phyloP scores from a whole-genome alignment of 1,140 invertebrate species.

The Aporrectodea caliginosa region DNA sequence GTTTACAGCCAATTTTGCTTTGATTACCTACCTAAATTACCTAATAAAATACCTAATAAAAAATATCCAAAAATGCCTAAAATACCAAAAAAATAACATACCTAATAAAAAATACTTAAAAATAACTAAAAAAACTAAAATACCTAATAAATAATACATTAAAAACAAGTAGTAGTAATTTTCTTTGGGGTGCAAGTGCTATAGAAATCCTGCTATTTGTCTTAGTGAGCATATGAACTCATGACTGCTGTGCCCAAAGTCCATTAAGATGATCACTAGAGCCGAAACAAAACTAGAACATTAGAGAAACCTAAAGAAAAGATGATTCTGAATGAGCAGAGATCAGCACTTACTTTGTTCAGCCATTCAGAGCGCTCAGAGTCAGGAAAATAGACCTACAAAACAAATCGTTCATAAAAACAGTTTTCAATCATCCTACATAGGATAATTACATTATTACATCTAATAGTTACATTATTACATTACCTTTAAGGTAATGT shows the following conservation, averaged over 20 bases:
- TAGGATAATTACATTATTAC: not conserved
- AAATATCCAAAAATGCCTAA: too few species aligned
- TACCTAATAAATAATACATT: too few species aligned
- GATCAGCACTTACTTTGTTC: slow-evolving; percentile 67
- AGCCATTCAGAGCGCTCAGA: slow-evolving; percentile 90
- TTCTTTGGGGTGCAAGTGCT: not conserved
- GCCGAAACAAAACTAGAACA: not conserved
- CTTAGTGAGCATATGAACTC: too few species aligned
- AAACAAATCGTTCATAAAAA: not conserved
- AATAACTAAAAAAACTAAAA: too few species aligned
- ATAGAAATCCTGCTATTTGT: too few species aligned
- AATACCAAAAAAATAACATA: too few species aligned
- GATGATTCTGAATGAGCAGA: not conserved
- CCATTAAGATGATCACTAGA: not conserved
- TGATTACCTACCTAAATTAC: too few species aligned
- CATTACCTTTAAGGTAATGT: too few species aligned
- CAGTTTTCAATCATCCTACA: not conserved
- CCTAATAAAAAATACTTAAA: too few species aligned
- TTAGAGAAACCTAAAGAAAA: not conserved
- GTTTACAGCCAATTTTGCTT: too few species aligned
- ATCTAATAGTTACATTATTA: not conserved
- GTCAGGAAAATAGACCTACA: slow-evolving; percentile 86
- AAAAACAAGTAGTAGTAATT: not conserved
- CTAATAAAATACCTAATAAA: too few species aligned
- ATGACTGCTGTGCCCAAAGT: not conserved